phyloP scores from a whole-genome alignment of 2,888 invertebrate species.

The Amphipoea lucens region DNA sequence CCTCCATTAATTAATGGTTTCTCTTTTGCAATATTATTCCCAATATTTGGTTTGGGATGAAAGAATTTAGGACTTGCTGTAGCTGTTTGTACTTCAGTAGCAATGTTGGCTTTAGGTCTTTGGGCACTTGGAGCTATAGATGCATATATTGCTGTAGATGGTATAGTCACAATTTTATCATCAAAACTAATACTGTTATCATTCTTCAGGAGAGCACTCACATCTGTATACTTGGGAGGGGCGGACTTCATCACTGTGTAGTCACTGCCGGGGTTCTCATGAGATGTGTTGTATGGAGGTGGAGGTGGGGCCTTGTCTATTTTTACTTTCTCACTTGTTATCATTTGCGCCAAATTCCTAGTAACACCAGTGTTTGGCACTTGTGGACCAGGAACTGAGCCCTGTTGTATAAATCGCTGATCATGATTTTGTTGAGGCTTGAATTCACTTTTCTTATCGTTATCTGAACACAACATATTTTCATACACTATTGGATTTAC shows the following conservation, averaged over 20 bases:
- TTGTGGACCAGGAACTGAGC: conserved; percentile 85
- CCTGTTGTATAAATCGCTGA: conserved; percentile 84
- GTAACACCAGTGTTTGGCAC: conserved; percentile 82
- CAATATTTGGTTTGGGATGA: conserved; percentile 90
- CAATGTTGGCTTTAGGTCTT: conserved; percentile 88
- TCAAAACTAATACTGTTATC: conserved; percentile 82
- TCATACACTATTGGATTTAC: conserved; percentile 86
- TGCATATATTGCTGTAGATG: conserved; percentile 89
- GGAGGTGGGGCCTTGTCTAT: conserved; percentile 89
- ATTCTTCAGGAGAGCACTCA: conserved; percentile 84
- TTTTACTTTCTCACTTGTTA: conserved; percentile 86
- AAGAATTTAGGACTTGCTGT: conserved; percentile 90
- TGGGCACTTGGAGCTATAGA: conserved; percentile 90
- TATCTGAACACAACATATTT: conserved; percentile 87
- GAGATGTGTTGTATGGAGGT: conserved; percentile 80
- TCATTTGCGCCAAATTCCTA: conserved; percentile 78
- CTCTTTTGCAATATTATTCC: conserved; percentile 88
- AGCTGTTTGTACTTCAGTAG: conserved; percentile 89
- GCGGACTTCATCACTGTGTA: conserved; percentile 89
- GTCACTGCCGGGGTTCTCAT: conserved; percentile 83
- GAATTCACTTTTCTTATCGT: conserved; percentile 84
- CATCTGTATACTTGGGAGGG: conserved; percentile 87
- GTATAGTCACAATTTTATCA: conserved; percentile 86
- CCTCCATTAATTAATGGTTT: conserved; percentile 82
- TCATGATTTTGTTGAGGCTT: conserved; percentile 81